Evolutionary conservation across 92 coral and sea anemone genomes (phyloP).

Genomic region (Meandrina meandrites): DNA sequence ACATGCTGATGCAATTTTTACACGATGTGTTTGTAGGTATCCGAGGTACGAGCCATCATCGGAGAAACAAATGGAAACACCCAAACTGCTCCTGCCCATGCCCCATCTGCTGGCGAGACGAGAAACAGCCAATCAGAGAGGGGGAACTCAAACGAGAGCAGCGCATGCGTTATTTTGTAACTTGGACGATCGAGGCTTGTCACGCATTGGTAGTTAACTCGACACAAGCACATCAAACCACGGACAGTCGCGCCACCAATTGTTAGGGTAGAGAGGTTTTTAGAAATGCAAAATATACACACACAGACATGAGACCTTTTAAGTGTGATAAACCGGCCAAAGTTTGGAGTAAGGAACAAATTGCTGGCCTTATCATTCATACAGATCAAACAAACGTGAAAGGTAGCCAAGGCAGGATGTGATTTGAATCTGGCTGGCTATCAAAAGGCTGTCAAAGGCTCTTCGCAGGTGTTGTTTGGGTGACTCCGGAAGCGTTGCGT

Average conservation of each 20-base stretch:
- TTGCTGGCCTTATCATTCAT: neutral
- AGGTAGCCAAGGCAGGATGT: neutral
- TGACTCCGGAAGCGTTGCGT: no score
- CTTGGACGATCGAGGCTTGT: neutral
- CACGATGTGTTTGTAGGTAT: slow-evolving; percentile 26
- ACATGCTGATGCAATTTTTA: neutral
- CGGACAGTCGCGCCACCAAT: neutral
- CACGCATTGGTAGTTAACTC: neutral
- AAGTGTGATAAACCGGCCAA: neutral
- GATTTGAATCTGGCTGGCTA: neutral
- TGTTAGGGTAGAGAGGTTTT: neutral
- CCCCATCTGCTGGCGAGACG: neutral
- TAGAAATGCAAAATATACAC: neutral
- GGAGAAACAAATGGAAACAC: slow-evolving; percentile 51
- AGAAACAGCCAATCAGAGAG: slow-evolving; percentile 23
- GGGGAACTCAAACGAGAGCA: slow-evolving; percentile 34
- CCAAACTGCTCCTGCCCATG: slow-evolving; percentile 19
- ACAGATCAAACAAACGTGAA: neutral
- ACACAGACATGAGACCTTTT: neutral
- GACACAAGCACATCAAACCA: no score
- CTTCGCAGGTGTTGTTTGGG: no score
- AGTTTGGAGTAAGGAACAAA: neutral
- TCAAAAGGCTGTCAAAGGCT: neutral
- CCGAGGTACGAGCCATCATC: slow-evolving; percentile 45
- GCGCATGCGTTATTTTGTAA: slow-evolving; percentile 35